Base-by-base conservation (phyloP, 2,797 vertebrate genomes). In the Mycteria americana region DNA sequence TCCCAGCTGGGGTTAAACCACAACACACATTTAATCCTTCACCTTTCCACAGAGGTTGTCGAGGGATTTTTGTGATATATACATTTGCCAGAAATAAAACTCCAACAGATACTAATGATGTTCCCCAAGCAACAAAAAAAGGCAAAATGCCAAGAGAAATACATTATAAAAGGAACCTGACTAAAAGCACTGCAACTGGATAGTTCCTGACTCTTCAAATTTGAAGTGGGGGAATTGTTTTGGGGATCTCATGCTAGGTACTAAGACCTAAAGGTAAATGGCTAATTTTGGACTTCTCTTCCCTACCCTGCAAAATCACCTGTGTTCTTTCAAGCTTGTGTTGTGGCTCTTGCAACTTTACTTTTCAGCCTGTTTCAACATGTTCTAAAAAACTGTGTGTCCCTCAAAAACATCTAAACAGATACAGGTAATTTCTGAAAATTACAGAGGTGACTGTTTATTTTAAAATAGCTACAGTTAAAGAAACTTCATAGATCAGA, bases 381-480 rank as follows among this genome's bases (percentile, higher is more conserved):
- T 0, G 0, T 70, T 85, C 39, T 60, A 33, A 89, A 68, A 64
- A 81, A 48, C 5, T 56, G 5, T 9, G 3, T 4, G 1, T 15
- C 41, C 25, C 39, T 73, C 24, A 78, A 53, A 89, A 79, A 39
- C 33, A 72, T 11, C 39, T 57, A 39, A 70, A 57, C 11, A 62
- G 35, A 39, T 18, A 64, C 23, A 43, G 7, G n/a, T 33, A 72
- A 28, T 50, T 72, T 73, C 73, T 81, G 28, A 83, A 76, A 63
- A 57, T 31, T 30, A 62, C 39, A 53, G 48, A 75, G 10, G 6
- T n/a, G 18, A 67, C 46, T 16, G 30, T 11, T 43, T 28, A 45
- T 82, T 69, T 74, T 56, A 68, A 60, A 72, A 48, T 10, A 83
- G 25, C 17, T 63, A 24, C 18, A 46, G n/a, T 33, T 74, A 53